Base-by-base conservation (phyloP, 1,140 invertebrate genomes). In the Radopholus similis region DNA sequence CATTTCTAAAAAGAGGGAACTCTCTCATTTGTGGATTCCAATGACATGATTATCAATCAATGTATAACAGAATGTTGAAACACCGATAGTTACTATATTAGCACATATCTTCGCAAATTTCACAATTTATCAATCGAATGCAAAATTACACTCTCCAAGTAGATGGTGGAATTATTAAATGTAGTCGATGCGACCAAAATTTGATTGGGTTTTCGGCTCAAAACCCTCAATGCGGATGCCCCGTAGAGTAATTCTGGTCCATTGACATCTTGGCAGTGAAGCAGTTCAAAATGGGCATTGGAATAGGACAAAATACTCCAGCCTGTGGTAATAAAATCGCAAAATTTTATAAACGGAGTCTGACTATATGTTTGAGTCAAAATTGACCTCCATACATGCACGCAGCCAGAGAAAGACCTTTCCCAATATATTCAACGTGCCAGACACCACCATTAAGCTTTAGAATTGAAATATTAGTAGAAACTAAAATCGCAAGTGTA, bases 371-470 rank as follows among this genome's bases (percentile, higher is more conserved):
- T 18, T 18, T 4, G 4, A 47, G 6, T 15, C 44, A 23, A 5
- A 47, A 47, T 9, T 15, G n/a, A 51, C 47, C 47, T 51, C 47
- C 47, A 28, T 51, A 51, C 47, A 51, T 51, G 30, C 47, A 51
- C 8, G 47, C 47, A 28, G 21, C 47, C 47, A 51, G 30, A 21
- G 30, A 51, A 21, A 51, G 15, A 51, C 30, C 47, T 9, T 51
- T 23, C 1, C 1, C 4, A 4, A 51, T 4, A 9, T 13, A 26
- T 51, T 51, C n/a, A 21, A 51, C 47, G 4, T 1, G 3, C 47
- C 47, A 51, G 30, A 51, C 47, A 4, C 47, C 47, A 13, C 47
- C 47, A 21, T 51, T 51, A 28, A 51, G 47, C 47, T 51, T 1
- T 9, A 51, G 30, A 18, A 9, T 6, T 47, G 23, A 47, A 2